Percentiles rank a stretch among this genome's conserved stretches.
phyloP scores from a whole-genome alignment of 2,888 invertebrate genomes.

The Drosophila imparisetae region DNA sequence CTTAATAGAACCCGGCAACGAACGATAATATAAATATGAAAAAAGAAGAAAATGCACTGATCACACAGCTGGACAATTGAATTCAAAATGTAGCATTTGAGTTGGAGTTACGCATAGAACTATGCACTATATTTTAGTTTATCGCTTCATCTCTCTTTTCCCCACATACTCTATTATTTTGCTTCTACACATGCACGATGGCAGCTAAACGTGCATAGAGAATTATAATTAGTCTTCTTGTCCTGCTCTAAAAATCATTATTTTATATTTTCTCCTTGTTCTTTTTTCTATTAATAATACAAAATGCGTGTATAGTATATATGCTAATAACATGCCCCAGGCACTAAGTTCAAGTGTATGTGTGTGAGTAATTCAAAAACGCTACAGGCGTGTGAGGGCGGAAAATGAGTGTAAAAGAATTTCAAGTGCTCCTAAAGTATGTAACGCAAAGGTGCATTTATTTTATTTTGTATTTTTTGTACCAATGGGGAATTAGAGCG shows the following conservation, averaged over 20 bases:
- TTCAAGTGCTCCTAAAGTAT: constrained; percentile 60
- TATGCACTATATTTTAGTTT: constrained; percentile 28
- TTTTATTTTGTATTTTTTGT: constrained; percentile 9
- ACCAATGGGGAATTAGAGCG: constrained; percentile 35
- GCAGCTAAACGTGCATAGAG: constrained; percentile 11
- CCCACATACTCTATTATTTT: neutral
- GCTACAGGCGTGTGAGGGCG: constrained; percentile 60
- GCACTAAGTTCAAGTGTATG: constrained; percentile 14
- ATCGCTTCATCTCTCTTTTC: neutral
- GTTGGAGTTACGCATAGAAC: constrained; percentile 4
- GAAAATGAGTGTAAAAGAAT: constrained; percentile 51
- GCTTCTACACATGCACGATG: neutral
- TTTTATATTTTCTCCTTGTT: constrained; percentile 37
- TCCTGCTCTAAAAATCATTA: constrained; percentile 68
- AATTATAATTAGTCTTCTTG: constrained; percentile 46
- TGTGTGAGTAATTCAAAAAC: constrained; percentile 46
- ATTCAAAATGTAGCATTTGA: constrained; percentile 7
- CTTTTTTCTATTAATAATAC: constrained; percentile 28
- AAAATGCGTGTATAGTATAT: constrained; percentile 53
- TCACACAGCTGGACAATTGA: neutral
- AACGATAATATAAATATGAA: neutral
- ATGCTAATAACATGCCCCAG: constrained; percentile 62
- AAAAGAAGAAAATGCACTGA: too few species aligned
- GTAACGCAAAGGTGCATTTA: constrained; percentile 32
- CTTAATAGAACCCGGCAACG: neutral